phyloP scores from a whole-genome alignment of 1,140 invertebrate genomes.

The Delia radicum region DNA sequence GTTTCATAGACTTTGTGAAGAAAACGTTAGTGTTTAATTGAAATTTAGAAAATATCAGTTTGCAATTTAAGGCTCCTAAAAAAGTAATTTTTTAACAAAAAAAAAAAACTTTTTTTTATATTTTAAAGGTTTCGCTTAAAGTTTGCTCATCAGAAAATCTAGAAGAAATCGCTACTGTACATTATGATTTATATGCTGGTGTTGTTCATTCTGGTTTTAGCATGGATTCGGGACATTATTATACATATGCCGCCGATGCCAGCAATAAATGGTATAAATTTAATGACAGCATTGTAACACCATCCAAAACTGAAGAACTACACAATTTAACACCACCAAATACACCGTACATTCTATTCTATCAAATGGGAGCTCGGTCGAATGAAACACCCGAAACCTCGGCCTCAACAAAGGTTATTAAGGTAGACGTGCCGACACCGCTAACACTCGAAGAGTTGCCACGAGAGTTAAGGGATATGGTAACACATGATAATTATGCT shows the following conservation, averaged over 20 bases:
- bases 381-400: slow-evolving; percentile 34
- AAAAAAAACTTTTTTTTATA: too few species aligned
- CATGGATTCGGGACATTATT: slow-evolving; percentile 84
- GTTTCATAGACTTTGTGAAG: too few species aligned
- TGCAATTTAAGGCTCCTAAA: too few species aligned
- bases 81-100: too few species aligned
- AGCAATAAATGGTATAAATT: slow-evolving; percentile 78
- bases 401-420: slow-evolving; percentile 34
- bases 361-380: slow-evolving; percentile 57
- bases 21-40: too few species aligned
- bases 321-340: slow-evolving; percentile 67
- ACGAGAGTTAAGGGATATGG: slow-evolving; percentile 40
- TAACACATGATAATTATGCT: slow-evolving; percentile 44
- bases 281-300: slow-evolving; percentile 73
- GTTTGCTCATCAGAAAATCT: slow-evolving; percentile 44
- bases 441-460: slow-evolving; percentile 46
- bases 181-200: slow-evolving; percentile 75
- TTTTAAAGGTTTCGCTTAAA: slow-evolving; percentile 58
- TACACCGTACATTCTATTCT: slow-evolving; percentile 83
- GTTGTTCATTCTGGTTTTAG: slow-evolving; percentile 81
- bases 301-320: slow-evolving; percentile 64
- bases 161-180: slow-evolving; percentile 49
- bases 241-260: slow-evolving; percentile 74
- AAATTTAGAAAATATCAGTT: too few species aligned
- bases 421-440: slow-evolving; percentile 37